Conservation (phyloP, 1,140 invertebrate genomes). For the Trissolcus basalis region DNA sequence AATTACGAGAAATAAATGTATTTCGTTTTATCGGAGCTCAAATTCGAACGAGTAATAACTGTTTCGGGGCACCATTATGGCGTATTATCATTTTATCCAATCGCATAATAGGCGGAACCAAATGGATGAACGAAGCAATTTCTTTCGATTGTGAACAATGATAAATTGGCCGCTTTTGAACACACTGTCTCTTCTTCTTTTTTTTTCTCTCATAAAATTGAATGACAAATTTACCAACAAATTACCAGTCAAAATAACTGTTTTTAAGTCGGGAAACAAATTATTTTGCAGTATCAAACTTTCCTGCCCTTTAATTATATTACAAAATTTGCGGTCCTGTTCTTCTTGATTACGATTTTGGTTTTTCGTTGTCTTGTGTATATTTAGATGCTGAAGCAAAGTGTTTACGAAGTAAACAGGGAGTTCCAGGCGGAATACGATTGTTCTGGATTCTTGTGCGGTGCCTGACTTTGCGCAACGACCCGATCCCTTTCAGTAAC, state of each 20-base stretch:
- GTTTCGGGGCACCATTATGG: neutral
- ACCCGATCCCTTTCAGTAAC: slow-evolving; percentile 54
- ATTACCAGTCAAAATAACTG: too few relatives aligned
- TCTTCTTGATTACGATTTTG: too few relatives aligned
- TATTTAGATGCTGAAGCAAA: too few relatives aligned
- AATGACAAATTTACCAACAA: neutral
- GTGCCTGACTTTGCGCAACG: slow-evolving; percentile 51
- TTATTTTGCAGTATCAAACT: too few relatives aligned
- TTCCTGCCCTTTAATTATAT: too few relatives aligned
- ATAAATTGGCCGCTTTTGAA: neutral
- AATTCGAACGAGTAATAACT: neutral
- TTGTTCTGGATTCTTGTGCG: slow-evolving; percentile 56
- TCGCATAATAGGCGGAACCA: slow-evolving; percentile 2
- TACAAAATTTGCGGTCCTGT: too few relatives aligned
- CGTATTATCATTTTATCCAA: neutral
- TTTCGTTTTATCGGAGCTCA: neutral
- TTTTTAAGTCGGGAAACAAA: too few relatives aligned
- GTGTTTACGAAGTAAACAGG: neutral
- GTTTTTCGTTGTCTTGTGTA: too few relatives aligned
- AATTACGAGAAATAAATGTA: neutral
- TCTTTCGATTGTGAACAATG: slow-evolving; percentile 2
- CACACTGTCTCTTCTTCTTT: too few relatives aligned
- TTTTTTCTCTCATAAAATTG: neutral
- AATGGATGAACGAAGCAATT: slow-evolving; percentile 1
- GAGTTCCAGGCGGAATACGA: slow-evolving; percentile 50